Conservation (phyloP, 2,888 invertebrate genomes). For the Linyphia triangularis region DNA sequence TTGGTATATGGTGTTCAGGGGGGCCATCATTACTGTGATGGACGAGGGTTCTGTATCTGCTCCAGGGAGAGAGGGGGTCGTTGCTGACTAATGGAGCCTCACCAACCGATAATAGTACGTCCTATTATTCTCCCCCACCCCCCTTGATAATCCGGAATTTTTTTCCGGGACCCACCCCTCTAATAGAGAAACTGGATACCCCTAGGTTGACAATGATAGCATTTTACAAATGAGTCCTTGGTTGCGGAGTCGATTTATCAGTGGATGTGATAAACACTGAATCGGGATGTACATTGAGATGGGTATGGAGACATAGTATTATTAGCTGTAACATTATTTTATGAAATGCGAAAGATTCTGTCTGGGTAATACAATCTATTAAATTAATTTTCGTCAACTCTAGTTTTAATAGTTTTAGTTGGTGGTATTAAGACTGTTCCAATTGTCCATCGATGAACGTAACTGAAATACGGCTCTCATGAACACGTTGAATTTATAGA, state of each 20-base stretch:
- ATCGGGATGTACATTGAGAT: not conserved
- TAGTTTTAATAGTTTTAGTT: too few relatives aligned
- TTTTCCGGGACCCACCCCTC: slow-evolving; percentile 13
- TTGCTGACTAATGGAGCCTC: slow-evolving; percentile 44
- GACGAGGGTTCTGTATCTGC: slow-evolving; percentile 46
- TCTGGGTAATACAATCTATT: too few relatives aligned
- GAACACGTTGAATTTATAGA: too few relatives aligned
- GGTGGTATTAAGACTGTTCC: too few relatives aligned
- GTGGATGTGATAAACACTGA: not conserved
- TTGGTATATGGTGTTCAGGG: too few relatives aligned
- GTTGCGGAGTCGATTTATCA: slow-evolving; percentile 19
- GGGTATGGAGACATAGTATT: too few relatives aligned
- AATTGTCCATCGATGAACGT: too few relatives aligned
- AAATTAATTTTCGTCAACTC: too few relatives aligned
- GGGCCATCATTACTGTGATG: slow-evolving; percentile 54
- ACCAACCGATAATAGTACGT: slow-evolving; percentile 24
- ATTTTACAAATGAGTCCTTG: slow-evolving; percentile 33
- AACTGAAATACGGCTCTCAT: too few relatives aligned
- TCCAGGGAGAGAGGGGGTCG: not conserved
- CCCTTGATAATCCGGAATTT: slow-evolving; percentile 15
- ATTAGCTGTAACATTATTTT: too few relatives aligned
- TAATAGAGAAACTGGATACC: not conserved
- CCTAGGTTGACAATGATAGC: slow-evolving; percentile 15
- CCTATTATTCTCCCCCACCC: not conserved
- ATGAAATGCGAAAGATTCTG: too few relatives aligned